Evolutionary conservation across 2,113 vertebrate genomes (phyloP).

Genomic region (Myrmecobius fasciatus): DNA sequence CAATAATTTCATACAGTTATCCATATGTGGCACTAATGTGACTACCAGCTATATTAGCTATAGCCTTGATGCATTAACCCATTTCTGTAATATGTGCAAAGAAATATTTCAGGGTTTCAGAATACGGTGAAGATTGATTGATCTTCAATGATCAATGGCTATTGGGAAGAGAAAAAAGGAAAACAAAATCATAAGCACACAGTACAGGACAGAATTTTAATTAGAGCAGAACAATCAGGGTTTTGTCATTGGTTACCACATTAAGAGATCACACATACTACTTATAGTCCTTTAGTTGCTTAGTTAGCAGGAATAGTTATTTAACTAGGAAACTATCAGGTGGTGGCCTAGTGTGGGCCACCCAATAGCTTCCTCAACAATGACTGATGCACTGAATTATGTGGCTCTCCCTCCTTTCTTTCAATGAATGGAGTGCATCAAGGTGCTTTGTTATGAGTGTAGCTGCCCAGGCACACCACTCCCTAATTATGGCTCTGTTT

Average conservation of each 20-base stretch:
- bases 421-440: neutral
- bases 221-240: neutral
- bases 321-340: neutral
- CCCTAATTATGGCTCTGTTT: neutral
- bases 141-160: neutral
- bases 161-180: neutral
- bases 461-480: neutral
- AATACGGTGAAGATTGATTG: neutral
- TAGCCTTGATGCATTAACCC: neutral
- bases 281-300: neutral
- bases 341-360: neutral
- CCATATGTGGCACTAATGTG: neutral
- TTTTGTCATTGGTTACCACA: neutral
- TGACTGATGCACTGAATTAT: neutral
- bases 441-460: neutral
- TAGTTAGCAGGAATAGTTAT: neutral
- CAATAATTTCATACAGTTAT: neutral
- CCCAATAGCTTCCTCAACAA: neutral
- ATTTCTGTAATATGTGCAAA: neutral
- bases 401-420: neutral
- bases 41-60: neutral
- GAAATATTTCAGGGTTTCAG: neutral
- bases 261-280: neutral
- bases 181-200: neutral
- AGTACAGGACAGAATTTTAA: neutral